Base-by-base conservation (phyloP, 2,797 vertebrate genomes). In the Acanthurus leucopareius region DNA sequence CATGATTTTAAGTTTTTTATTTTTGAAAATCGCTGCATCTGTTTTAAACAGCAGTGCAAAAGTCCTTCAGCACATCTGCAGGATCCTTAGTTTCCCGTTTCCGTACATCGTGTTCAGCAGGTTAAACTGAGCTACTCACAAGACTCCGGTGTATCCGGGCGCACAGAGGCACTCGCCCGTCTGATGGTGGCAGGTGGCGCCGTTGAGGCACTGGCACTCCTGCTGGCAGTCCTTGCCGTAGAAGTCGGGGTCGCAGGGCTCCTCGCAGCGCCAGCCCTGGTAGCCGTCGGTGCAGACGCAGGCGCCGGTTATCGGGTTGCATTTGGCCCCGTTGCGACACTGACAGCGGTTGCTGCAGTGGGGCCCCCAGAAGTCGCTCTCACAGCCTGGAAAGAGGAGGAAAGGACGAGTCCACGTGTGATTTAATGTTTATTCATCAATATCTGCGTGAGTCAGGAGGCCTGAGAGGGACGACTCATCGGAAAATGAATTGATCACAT, bases 311-410 rank as follows among this genome's bases (percentile, higher is more conserved):
- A 99, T 99, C 56, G 98, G 98, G 94, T 99, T 99, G 74, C 98
- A 99, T 72, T 98, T 96, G 47, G 97, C 98, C 1, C 95, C 97
- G 1, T 99, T 99, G 77, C 95, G 97, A 76, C 98, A 99, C 90
- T 99, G 98, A 87, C 98, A 99, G 7, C 97, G 96, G 93, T 97
- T 99, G 84, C 96, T 99, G 95, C 98, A 99, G 90, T 99, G 98
- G 1, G 98, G 97, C 0, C 98, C 98, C 98, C 98, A 99, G 92
- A 98, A 96, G 81, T 98, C 97, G 0, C 96, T 97, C 74, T 99
- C 97, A 0, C 98, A 99, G 25, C 97, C 98, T 99, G 95, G 25
- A 77, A 10, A 59, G 28, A 32, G 28, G 28, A 32, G 28, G 28
- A 32, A 5, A 4, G 28, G 28, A 32, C 4, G 28, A 32, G 28